Evolutionary conservation across 2,888 invertebrate species (phyloP), one percentile per base, ranked within the genome.

Genomic region (Nemotelus nigrinus): DNA sequence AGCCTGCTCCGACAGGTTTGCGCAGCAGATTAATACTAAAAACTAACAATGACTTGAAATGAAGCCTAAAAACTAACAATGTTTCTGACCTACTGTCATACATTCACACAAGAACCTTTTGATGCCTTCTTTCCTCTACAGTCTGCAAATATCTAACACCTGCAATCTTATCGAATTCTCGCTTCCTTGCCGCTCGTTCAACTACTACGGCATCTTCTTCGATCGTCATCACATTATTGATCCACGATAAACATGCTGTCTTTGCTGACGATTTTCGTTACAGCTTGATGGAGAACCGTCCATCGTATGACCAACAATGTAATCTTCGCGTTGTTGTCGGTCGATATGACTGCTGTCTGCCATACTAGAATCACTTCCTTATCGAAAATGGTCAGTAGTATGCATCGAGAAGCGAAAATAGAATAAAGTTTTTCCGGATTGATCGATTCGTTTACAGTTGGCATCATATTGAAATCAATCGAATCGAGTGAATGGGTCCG

Each of bases 211-310:
- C 25, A 25, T 25, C 25, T 25, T 1, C 25, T 25, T 25, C 25
- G 1, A 25, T 25, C 25, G 25, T 25, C 25, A 25, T 25, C 25
- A 25, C 44, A 41, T 65, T 45, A 65, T 6, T 10, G 65, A 65
- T 65, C 65, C 65, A 57, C 25, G 65, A 65, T 65, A 65, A 65
- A 65, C 65, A 65, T 65, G 65, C 65, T 45, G 65, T 65, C 65
- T 45, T 44, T 45, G 45, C 65, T 65, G 65, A 65, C 65, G 45
- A 65, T 65, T 45, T 65, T 45, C 45, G 45, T 47, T 7, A 10
- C 10, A 64, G 6, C 44, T n/a, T 57, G 57, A n/a, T 57, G 57
- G 25, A n/a, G 57, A 25, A 57, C 25, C 25, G 25, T 25, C 25
- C 25, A 25, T 25, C 25, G 25, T 25, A 0, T 25, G 25, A 25